Base-by-base conservation (phyloP, 1,140 invertebrate species). In the Philopotamus ludificatus region DNA sequence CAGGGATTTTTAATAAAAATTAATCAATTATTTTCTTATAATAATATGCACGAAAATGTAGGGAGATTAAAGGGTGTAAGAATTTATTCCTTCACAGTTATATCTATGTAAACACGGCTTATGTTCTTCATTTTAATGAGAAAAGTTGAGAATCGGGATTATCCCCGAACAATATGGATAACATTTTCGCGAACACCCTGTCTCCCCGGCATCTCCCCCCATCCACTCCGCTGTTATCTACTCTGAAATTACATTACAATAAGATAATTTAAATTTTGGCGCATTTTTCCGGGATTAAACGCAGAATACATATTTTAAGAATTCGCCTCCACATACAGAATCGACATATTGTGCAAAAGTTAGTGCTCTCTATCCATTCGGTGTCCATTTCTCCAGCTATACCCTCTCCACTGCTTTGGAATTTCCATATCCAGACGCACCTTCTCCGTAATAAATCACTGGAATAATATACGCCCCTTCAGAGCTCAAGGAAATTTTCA, bases 71-170 rank as follows among this genome's bases (percentile, higher is more conserved):
- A n/a, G n/a, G 34, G 34, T n/a, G 8, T n/a, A 39, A 39, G 44
- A 47, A 47, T 9, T 47, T 47, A 47, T 47, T 47, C 44, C 15
- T 9, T 16, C 18, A 7, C 4, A 3, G 44, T 47, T 47, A 8
- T 47, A 20, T 20, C 44, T 47, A 20, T 47, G 44, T 47, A 47
- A 47, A 47, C 44, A 47, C 44, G 44, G 44, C 44, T 47, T 47
- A 47, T 47, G 44, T 47, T 47, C 44, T 47, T 47, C 44, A 47
- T 47, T 47, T 47, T 58, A 58, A 58, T 58, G 55, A 58, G 55
- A 58, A 58, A 58, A 58, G 55, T 58, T 58, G 34, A 58, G 39
- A 58, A 44, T 58, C 39, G 34, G 55, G 39, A 58, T 58, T 58
- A 58, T 58, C 39, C 55, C 23, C 55, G 55, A 58, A 54, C 51